A percentile compares a stretch with the other conserved stretches of the same genome.
Evolutionary conservation across 2,797 vertebrate species (phyloP).

Genomic region (Furcifer pardalis): DNA sequence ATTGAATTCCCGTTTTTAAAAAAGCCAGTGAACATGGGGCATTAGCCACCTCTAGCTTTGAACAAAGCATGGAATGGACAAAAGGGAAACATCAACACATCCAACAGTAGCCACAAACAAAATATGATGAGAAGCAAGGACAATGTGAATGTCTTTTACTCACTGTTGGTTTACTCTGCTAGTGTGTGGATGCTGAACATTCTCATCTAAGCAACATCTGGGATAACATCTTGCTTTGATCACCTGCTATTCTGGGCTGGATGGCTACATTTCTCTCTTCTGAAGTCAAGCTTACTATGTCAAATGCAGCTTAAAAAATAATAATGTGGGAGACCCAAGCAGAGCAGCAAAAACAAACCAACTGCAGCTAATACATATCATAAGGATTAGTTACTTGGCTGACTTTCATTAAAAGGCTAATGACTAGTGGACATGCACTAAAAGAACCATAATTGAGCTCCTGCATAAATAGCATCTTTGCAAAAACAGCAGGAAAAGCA

Average conservation of each 20-base stretch:
- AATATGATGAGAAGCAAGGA: constrained; percentile 1
- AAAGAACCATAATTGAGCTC: constrained; percentile 25
- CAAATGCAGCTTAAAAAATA: constrained; percentile 30
- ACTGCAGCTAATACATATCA: neutral
- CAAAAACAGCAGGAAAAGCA: constrained; percentile 15
- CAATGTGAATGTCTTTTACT: neutral
- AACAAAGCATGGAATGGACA: neutral
- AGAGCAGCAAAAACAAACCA: neutral
- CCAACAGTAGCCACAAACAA: neutral
- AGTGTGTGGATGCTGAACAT: neutral
- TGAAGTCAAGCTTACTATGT: neutral
- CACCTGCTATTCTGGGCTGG: neutral
- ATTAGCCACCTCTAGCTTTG: neutral
- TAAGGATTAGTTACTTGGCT: constrained; percentile 21
- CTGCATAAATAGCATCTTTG: constrained; percentile 25
- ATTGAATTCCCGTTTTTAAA: too few relatives aligned
- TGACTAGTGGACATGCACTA: constrained; percentile 18
- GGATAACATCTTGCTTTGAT: neutral
- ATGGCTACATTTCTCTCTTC: constrained; percentile 11
- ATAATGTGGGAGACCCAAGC: neutral
- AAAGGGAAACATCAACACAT: neutral
- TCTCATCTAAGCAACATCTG: neutral
- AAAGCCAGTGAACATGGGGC: neutral
- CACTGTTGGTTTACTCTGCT: constrained; percentile 3
- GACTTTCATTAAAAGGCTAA: constrained; percentile 47